These are phyloP conservation scores for Poecilia gillii DNA, from an alignment of 2,797 vertebrate genomes.

Conservation along the genomic window DNA sequence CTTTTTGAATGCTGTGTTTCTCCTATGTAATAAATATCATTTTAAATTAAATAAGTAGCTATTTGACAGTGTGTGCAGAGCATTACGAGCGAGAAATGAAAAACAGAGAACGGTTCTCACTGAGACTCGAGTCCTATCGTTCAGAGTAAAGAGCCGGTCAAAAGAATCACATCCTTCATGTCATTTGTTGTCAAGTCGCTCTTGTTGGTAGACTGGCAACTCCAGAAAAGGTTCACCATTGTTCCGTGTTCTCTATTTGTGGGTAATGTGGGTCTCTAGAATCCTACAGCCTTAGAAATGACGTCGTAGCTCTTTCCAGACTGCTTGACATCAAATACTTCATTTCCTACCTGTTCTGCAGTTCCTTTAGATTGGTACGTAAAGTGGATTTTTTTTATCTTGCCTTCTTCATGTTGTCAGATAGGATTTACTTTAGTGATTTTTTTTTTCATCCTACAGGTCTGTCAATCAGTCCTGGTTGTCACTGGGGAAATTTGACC, in stretches of 20 bases:
- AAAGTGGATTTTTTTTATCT: background rate
- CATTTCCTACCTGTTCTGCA: background rate
- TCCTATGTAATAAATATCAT: no score
- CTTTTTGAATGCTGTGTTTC: background rate
- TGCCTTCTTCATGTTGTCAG: background rate
- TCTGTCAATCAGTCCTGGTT: background rate
- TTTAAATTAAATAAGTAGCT: no score
- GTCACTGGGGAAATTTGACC: background rate
- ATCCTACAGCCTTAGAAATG: background rate
- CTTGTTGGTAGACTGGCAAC: background rate
- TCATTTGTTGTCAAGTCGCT: background rate
- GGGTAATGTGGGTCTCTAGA: background rate
- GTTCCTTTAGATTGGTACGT: background rate
- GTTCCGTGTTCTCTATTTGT: background rate
- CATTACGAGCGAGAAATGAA: no score
- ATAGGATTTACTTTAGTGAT: background rate
- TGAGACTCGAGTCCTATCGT: no score
- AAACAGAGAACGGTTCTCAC: no score
- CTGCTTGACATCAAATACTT: background rate
- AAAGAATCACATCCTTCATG: no score
- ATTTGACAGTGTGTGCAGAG: no score
- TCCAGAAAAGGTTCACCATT: background rate
- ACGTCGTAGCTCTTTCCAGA: background rate
- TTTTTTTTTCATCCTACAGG: background rate
- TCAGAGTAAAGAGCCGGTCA: no score